Percentiles rank a stretch among this genome's conserved stretches.
These are phyloP conservation scores for Leucopternis melanops DNA, from an alignment of 2,113 vertebrate species.

Conservation along the genomic window DNA sequence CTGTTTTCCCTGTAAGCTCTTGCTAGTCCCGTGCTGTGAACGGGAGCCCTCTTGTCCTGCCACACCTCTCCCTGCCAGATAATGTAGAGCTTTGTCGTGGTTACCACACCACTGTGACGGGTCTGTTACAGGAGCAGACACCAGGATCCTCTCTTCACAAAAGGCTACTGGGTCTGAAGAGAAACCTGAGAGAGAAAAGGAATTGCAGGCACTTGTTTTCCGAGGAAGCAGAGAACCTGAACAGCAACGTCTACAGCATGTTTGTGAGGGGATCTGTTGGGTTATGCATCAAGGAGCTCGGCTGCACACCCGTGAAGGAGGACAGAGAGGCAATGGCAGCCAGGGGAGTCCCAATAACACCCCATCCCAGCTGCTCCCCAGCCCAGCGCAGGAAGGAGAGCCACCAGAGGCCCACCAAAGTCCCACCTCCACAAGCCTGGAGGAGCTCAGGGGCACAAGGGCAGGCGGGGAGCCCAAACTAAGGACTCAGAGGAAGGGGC, in stretches of 20 bases:
- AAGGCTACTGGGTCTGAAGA: rapidly evolving
- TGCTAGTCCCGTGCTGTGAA: neutral
- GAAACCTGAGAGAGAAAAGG: neutral
- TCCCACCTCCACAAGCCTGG: neutral
- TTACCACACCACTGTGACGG: neutral
- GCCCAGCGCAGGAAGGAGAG: neutral
- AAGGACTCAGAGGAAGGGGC: neutral
- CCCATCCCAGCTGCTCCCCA: neutral
- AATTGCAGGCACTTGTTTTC: rapidly evolving
- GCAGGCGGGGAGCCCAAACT: neutral
- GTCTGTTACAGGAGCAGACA: neutral
- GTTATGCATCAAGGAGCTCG: neutral
- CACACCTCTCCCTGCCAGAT: neutral
- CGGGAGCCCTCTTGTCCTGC: neutral
- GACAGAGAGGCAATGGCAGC: rapidly evolving
- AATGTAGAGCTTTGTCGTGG: neutral
- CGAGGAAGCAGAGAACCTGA: neutral
- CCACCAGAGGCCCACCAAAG: neutral
- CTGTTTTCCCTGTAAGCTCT: neutral
- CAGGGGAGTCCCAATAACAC: neutral
- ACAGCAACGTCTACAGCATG: rapidly evolving
- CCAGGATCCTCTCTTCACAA: rapidly evolving
- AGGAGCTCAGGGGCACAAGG: neutral
- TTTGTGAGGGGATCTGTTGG: neutral
- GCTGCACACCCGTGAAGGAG: neutral